A percentile compares a stretch with the other conserved stretches of the same genome.
phyloP scores from a whole-genome alignment of 2,797 vertebrate species.

The Anas flavirostris region DNA sequence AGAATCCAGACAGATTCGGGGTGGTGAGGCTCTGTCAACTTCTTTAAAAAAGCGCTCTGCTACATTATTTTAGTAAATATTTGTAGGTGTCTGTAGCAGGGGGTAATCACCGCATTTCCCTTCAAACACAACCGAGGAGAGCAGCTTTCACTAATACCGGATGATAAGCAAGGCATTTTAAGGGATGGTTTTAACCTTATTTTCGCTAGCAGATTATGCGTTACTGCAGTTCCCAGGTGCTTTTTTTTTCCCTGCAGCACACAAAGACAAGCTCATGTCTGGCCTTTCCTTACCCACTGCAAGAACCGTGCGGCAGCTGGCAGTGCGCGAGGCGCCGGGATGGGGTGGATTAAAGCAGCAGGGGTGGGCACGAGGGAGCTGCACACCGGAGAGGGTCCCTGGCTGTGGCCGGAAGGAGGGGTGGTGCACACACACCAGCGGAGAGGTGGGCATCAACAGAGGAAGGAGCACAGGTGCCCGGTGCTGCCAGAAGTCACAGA shows the following conservation, averaged over 20 bases:
- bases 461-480: not conserved
- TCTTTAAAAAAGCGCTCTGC: not conserved
- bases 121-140: constrained; percentile 6
- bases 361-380: not conserved
- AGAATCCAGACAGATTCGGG: constrained; percentile 17
- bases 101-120: constrained; percentile 23
- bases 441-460: not conserved
- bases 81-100: constrained; percentile 40
- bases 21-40: constrained; percentile 10
- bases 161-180: constrained; percentile 23
- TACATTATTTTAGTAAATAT: constrained; percentile 57
- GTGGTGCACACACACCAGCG: rapidly evolving
- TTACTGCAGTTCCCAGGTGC: not conserved
- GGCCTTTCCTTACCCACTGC: not conserved
- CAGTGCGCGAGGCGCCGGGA: not conserved
- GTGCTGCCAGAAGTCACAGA: not conserved
- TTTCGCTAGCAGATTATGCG: not conserved
- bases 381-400: not conserved
- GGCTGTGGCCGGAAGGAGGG: not conserved
- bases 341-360: not conserved
- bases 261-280: not conserved
- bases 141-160: not conserved
- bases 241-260: not conserved
- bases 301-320: not conserved
- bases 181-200: constrained; percentile 1